A percentile compares a stretch with the other conserved stretches of the same genome.
Conservation (phyloP, 2,888 invertebrate genomes). For the Parthenolecanium corni region DNA sequence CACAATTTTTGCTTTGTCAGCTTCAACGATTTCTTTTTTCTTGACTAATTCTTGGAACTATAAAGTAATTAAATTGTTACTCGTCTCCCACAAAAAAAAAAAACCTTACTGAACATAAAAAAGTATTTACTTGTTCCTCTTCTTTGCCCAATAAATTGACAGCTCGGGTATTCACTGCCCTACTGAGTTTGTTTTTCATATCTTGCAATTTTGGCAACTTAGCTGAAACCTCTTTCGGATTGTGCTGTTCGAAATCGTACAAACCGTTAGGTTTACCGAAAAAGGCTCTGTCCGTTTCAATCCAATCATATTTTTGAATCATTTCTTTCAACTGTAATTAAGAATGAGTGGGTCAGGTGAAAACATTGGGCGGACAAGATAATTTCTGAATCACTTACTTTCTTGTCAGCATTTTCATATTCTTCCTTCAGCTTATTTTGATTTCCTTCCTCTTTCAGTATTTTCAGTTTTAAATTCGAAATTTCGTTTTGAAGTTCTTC, state of each 20-base stretch:
- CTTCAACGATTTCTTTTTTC: conserved; percentile 55
- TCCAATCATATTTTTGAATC: conserved; percentile 57
- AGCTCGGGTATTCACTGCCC: conserved; percentile 66
- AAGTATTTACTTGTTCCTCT: conserved; percentile 57
- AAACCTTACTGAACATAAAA: not conserved
- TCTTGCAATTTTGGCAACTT: conserved; percentile 48
- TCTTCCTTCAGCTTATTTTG: conserved; percentile 4
- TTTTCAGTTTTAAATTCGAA: conserved; percentile 18
- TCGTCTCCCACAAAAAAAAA: not conserved
- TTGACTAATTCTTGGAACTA: conserved; percentile 57
- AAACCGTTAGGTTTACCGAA: conserved; percentile 59
- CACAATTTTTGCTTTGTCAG: conserved; percentile 60
- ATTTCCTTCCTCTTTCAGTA: conserved; percentile 23
- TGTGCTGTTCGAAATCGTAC: conserved; percentile 54
- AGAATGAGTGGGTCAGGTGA: not conserved
- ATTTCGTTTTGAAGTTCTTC: conserved; percentile 23
- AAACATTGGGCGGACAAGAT: not conserved
- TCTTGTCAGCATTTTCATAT: conserved; percentile 8
- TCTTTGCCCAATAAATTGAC: conserved; percentile 76
- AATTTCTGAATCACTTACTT: not conserved
- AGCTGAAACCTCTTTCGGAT: conserved; percentile 47
- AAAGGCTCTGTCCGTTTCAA: conserved; percentile 58
- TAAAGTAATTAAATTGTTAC: not conserved
- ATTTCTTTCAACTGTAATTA: conserved; percentile 37
- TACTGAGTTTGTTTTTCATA: conserved; percentile 53